Percentiles rank a stretch among this genome's conserved stretches.
These are phyloP conservation scores for Mycalesis mineus DNA, from an alignment of 2,888 invertebrate genomes.

Conservation along the genomic window DNA sequence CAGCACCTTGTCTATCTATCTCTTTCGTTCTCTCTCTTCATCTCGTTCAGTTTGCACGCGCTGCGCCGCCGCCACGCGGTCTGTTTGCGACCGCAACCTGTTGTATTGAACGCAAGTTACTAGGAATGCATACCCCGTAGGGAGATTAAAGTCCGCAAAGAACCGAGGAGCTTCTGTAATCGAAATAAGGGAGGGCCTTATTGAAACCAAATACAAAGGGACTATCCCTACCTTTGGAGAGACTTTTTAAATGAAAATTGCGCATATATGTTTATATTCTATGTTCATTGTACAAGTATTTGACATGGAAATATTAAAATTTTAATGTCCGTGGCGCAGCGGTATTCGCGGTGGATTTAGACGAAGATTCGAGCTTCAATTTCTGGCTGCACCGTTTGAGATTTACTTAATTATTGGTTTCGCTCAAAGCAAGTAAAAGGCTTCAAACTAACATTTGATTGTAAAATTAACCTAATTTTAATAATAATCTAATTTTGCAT, in stretches of 20 bases:
- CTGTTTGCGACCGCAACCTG: slow-evolving; percentile 53
- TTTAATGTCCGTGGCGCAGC: too few species aligned
- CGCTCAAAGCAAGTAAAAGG: too few species aligned
- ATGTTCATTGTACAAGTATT: background rate
- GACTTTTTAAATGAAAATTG: background rate
- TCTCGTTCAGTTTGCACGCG: background rate
- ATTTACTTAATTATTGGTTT: too few species aligned
- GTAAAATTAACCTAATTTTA: too few species aligned
- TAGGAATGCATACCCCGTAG: slow-evolving; percentile 49
- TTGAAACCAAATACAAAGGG: background rate
- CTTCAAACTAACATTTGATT: too few species aligned
- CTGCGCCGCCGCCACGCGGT: background rate
- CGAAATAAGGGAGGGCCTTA: background rate
- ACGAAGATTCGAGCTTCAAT: too few species aligned
- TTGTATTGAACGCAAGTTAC: slow-evolving; percentile 67
- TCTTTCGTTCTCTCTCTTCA: background rate
- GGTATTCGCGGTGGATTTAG: too few species aligned
- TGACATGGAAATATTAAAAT: background rate
- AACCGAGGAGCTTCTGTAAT: background rate
- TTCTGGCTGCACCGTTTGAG: too few species aligned
- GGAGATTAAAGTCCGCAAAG: slow-evolving; percentile 33
- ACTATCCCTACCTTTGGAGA: background rate
- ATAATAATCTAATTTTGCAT: too few species aligned
- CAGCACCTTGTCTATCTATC: background rate
- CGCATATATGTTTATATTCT: background rate